Evolutionary conservation across 2,797 vertebrate genomes (phyloP).

Genomic region (Crocidura indochinensis): DNA sequence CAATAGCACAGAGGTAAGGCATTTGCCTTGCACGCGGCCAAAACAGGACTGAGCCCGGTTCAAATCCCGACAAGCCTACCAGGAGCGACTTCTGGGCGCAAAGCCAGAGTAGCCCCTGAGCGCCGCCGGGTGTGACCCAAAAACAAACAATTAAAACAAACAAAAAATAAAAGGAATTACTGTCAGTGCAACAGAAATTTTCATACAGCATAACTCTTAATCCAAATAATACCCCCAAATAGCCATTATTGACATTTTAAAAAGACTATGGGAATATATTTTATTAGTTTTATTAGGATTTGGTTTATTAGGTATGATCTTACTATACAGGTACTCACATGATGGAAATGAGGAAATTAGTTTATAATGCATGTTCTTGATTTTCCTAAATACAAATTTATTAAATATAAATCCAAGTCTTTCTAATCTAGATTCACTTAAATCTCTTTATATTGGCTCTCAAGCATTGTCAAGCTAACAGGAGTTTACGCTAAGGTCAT

Average conservation of each 20-base stretch:
- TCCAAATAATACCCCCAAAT: not conserved
- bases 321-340: not conserved
- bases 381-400: constrained; percentile 46
- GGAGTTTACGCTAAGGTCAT: not conserved
- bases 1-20: too few relatives aligned
- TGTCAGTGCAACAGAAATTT: not conserved
- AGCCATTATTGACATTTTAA: not conserved
- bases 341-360: constrained; percentile 36
- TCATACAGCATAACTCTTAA: not conserved
- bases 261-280: not conserved
- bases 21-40: too few relatives aligned
- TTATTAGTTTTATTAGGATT: constrained; percentile 2
- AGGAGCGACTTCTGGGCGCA: too few relatives aligned
- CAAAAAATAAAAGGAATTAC: too few relatives aligned
- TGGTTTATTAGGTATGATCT: not conserved
- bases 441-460: not conserved
- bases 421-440: constrained; percentile 3
- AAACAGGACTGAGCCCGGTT: too few relatives aligned
- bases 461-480: not conserved
- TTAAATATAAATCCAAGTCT: constrained; percentile 24
- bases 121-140: too few relatives aligned
- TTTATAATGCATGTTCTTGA: not conserved
- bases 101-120: too few relatives aligned
- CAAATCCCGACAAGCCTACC: too few relatives aligned
- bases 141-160: too few relatives aligned